Evolutionary conservation across 2,888 invertebrate genomes (phyloP).

Genomic region (Folsomia manolachei): DNA sequence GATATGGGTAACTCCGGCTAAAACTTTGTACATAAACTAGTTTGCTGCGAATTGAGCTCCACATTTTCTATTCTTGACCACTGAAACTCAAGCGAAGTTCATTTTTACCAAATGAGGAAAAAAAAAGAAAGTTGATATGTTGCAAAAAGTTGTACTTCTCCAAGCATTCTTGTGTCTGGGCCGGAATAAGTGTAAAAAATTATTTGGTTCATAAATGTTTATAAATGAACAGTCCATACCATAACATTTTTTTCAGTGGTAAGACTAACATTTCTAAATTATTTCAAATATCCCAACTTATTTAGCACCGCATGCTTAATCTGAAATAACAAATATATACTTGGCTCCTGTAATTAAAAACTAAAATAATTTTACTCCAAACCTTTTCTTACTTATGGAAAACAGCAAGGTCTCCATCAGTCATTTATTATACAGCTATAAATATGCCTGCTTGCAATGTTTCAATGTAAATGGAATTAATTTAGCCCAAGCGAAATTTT

Average conservation of each 20-base stretch:
- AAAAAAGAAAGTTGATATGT: constrained; percentile 5
- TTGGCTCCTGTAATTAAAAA: too few species aligned
- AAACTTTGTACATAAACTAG: not conserved
- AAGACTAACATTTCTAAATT: too few species aligned
- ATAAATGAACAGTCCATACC: constrained; percentile 1
- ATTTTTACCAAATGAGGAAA: not conserved
- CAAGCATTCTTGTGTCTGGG: not conserved
- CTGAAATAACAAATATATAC: too few species aligned
- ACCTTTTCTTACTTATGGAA: too few species aligned
- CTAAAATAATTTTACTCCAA: too few species aligned
- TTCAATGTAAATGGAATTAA: too few species aligned
- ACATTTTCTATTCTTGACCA: not conserved
- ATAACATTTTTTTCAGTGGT: too few species aligned
- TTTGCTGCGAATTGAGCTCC: not conserved
- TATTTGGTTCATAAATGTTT: not conserved
- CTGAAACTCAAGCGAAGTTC: not conserved
- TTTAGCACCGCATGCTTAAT: too few species aligned
- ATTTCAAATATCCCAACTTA: too few species aligned
- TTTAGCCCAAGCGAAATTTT: too few species aligned
- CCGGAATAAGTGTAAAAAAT: too few species aligned
- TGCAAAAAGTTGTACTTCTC: not conserved
- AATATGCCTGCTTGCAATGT: not conserved
- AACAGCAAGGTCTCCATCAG: not conserved
- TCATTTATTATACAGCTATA: too few species aligned
- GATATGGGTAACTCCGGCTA: not conserved